phyloP scores from a whole-genome alignment of 2,888 invertebrate genomes.

The Drosophila formosana region DNA sequence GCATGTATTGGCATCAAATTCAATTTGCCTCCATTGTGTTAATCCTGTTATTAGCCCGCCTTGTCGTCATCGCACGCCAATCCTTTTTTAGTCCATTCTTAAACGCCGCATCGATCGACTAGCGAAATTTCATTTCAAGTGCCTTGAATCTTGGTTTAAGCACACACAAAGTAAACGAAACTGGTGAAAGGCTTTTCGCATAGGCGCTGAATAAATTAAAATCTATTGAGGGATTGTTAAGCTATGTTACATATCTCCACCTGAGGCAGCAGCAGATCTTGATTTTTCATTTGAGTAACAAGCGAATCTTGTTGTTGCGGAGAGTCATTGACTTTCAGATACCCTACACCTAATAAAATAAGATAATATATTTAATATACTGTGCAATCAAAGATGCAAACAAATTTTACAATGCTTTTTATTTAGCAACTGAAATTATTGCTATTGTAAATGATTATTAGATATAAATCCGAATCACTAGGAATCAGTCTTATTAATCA shows the following conservation, averaged over 20 bases:
- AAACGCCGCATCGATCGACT: slow-evolving; percentile 23
- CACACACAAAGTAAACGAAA: neutral
- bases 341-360: neutral
- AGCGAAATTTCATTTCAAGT: slow-evolving; percentile 40
- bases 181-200: neutral
- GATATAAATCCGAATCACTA: no score
- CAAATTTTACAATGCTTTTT: no score
- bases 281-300: neutral
- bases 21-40: slow-evolving; percentile 79
- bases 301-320: neutral
- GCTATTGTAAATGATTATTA: no score
- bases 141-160: slow-evolving; percentile 4
- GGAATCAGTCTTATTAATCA: no score
- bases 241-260: neutral
- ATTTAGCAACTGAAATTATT: no score
- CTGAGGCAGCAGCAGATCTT: neutral
- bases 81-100: slow-evolving; percentile 49
- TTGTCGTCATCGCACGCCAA: slow-evolving; percentile 40
- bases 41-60: slow-evolving; percentile 79
- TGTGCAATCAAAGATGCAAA: no score
- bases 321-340: neutral
- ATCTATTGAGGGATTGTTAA: neutral
- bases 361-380: no score
- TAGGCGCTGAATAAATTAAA: slow-evolving; percentile 11
- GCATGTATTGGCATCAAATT: slow-evolving; percentile 77